A percentile compares a stretch with the other conserved stretches of the same genome.
Conservation (phyloP, 2,113 vertebrate genomes). For the Empidonax traillii region DNA sequence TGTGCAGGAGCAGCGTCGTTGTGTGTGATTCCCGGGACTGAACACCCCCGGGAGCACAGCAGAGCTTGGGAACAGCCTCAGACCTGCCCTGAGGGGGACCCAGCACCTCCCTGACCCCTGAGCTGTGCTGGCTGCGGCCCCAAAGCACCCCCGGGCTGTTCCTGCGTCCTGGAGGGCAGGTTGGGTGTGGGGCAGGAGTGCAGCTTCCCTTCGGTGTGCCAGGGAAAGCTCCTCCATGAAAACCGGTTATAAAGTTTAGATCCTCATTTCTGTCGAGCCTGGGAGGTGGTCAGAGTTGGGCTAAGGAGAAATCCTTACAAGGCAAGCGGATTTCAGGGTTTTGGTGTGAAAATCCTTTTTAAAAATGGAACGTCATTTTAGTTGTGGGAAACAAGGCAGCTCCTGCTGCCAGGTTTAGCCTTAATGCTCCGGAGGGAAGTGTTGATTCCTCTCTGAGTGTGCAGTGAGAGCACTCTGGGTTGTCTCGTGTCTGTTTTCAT, state of each 20-base stretch:
- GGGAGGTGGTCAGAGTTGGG: not conserved
- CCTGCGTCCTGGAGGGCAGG: too few species aligned
- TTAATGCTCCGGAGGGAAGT: not conserved
- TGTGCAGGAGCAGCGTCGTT: not conserved
- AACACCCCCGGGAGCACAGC: not conserved
- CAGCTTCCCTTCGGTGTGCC: not conserved
- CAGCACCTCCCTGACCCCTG: too few species aligned
- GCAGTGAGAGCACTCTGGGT: not conserved
- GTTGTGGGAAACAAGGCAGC: not conserved
- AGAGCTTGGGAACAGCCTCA: too few species aligned
- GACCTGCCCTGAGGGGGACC: too few species aligned
- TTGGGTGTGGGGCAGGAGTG: too few species aligned
- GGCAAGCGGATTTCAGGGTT: not conserved
- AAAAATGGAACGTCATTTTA: not conserved
- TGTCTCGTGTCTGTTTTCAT: not conserved
- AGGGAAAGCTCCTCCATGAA: not conserved
- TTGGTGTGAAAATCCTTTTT: not conserved
- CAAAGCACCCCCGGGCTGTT: too few species aligned
- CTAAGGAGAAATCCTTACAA: too few species aligned
- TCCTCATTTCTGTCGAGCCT: rapidly evolving
- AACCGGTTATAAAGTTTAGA: not conserved
- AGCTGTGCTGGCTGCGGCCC: too few species aligned
- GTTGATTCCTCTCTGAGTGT: not conserved
- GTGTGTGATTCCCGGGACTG: rapidly evolving
- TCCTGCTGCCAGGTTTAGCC: rapidly evolving